A percentile compares a stretch with the other conserved stretches of the same genome.
These are phyloP conservation scores for Gryllus bimaculatus DNA, from an alignment of 1,140 invertebrate species.

Conservation along the genomic window DNA sequence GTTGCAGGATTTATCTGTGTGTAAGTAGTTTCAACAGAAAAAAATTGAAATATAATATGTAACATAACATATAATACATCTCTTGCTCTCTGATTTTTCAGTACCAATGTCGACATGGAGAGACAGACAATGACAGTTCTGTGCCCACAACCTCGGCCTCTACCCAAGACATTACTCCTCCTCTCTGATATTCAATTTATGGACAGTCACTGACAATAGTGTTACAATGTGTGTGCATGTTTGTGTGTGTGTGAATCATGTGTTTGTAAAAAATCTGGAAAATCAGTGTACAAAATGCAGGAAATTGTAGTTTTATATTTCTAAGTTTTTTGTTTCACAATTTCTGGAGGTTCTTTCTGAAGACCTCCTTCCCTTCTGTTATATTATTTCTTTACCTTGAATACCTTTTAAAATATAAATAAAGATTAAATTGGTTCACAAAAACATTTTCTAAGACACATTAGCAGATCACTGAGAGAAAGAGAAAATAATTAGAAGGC, in stretches of 20 bases:
- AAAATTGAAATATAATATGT: conserved; percentile 8
- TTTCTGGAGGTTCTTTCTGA: too few species aligned
- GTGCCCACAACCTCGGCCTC: conserved; percentile 82
- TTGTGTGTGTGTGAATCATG: neutral
- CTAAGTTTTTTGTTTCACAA: neutral
- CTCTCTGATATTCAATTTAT: conserved; percentile 81
- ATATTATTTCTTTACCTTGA: too few species aligned
- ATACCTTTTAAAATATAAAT: too few species aligned
- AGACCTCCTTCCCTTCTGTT: too few species aligned
- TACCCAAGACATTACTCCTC: conserved; percentile 72
- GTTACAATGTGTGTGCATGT: neutral
- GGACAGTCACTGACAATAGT: conserved; percentile 60
- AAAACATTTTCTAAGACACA: too few species aligned
- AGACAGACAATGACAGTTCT: conserved; percentile 78
- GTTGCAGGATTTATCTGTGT: conserved; percentile 88
- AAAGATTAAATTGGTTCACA: too few species aligned
- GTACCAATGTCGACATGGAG: conserved; percentile 82
- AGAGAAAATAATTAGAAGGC: too few species aligned
- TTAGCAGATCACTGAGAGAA: too few species aligned
- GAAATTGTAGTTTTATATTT: neutral
- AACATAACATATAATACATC: conserved; percentile 18
- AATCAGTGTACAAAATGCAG: neutral
- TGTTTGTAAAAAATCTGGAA: neutral
- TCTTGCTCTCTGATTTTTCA: conserved; percentile 38
- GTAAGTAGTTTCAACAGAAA: conserved; percentile 53